Evolutionary conservation across 2,888 invertebrate genomes (phyloP), one percentile per base, ranked within the genome.

Genomic region (Rhodophaea formosa): DNA sequence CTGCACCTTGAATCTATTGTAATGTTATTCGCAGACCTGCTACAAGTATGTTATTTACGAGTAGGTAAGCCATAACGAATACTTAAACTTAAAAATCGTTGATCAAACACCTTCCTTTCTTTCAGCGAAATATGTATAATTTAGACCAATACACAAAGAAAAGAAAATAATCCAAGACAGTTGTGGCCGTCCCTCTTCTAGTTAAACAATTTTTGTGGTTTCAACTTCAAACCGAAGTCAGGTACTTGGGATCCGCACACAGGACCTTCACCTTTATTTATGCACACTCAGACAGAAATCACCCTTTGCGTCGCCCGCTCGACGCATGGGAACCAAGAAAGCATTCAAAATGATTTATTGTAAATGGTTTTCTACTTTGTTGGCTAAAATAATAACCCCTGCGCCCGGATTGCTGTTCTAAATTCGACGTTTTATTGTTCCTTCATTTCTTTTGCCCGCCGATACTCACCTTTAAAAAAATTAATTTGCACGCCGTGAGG

Each of bases 311-410:
- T 83, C 84, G 87, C 83, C 82, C 87, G 83, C 84, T 82, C 82
- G 79, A 80, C 81, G 86, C 80, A 86, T 85, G 88, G 86, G 87
- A 88, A 88, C 89, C 88, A 79, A 88, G 88, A 88, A 88, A 84
- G 86, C 89, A 84, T 88, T 90, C 88, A 88, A 89, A 89, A 89
- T 91, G 91, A 91, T 91, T 91, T 91, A 91, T 90, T 89, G 91
- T 89, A 90, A 91, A 91, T 90, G 89, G 89, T 88, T 91, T 88
- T 90, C 90, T 90, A 91, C 91, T 88, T 91, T 91, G 91, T 91
- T 88, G 90, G 89, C 88, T 89, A 89, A 91, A 91, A 90, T 91
- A 91, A 91, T 90, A 89, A 87, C 84, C 77, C 72, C 77, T 74
- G 77, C 77, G 80, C 72, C 76, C 79, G 74, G 82, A 86, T 82